Percentiles rank a stretch among this genome's conserved stretches.
These are phyloP conservation scores for Setipinna tenuifilis DNA, from an alignment of 2,797 vertebrate species.

Conservation along the genomic window DNA sequence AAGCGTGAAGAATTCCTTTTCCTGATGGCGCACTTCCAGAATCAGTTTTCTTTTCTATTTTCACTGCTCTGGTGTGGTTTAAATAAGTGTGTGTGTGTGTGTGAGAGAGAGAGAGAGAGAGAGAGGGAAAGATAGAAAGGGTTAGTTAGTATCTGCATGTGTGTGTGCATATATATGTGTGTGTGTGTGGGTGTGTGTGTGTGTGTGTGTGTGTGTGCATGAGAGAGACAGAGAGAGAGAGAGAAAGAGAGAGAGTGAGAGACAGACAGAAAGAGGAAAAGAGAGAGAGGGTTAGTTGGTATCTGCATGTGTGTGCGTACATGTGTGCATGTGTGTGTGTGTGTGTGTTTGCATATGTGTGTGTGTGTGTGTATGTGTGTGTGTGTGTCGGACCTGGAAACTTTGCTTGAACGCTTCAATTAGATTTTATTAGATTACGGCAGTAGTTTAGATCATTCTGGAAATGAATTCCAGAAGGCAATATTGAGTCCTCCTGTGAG, in stretches of 20 bases:
- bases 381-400: slow-evolving; percentile 45
- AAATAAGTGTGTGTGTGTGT: slow-evolving; percentile 30
- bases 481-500: slow-evolving; percentile 28
- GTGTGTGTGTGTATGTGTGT: too few species aligned
- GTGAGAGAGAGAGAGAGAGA: slow-evolving; percentile 5
- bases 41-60: background rate
- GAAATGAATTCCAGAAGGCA: slow-evolving; percentile 46
- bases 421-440: slow-evolving; percentile 52
- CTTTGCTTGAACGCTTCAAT: slow-evolving; percentile 37
- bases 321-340: too few species aligned
- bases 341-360: too few species aligned
- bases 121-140: too few species aligned
- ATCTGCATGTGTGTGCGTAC: too few species aligned
- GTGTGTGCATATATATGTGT: background rate
- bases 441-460: slow-evolving; percentile 42
- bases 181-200: background rate
- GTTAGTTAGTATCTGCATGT: background rate
- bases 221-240: too few species aligned
- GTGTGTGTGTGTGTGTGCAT: too few species aligned
- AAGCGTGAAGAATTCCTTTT: slow-evolving; percentile 27
- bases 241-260: background rate
- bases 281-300: slow-evolving; percentile 8
- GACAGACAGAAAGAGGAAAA: background rate
- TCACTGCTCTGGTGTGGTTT: slow-evolving; percentile 1
- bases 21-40: background rate